phyloP scores from a whole-genome alignment of 2,888 invertebrate genomes.

The Apamea monoglypha region DNA sequence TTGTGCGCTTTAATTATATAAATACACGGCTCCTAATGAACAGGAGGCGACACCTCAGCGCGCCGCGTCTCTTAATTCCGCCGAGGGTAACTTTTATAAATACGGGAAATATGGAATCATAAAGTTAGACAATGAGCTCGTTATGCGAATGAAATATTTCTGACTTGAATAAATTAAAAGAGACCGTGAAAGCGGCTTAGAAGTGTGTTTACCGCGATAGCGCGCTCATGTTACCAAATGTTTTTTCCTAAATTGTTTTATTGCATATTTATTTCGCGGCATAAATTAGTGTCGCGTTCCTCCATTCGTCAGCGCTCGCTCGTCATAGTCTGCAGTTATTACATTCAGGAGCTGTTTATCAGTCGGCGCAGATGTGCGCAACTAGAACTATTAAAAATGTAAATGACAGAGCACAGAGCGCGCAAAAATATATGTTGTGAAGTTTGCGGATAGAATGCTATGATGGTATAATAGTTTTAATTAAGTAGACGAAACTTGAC shows the following conservation, averaged over 20 bases:
- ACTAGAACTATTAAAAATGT: slow-evolving; percentile 51
- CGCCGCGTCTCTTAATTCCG: slow-evolving; percentile 68
- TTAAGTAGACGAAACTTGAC: slow-evolving; percentile 50
- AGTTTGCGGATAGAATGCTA: slow-evolving; percentile 45
- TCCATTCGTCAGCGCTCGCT: slow-evolving; percentile 37
- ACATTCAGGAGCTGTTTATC: slow-evolving; percentile 53
- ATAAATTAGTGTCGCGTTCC: slow-evolving; percentile 35
- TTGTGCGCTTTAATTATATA: slow-evolving; percentile 76
- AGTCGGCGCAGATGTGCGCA: slow-evolving; percentile 40
- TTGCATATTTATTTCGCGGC: slow-evolving; percentile 45
- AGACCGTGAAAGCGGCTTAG: slow-evolving; percentile 64
- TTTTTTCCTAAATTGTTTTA: slow-evolving; percentile 61
- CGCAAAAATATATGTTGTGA: slow-evolving; percentile 43
- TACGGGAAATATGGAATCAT: slow-evolving; percentile 82
- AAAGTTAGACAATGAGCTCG: slow-evolving; percentile 81
- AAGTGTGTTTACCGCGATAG: slow-evolving; percentile 57
- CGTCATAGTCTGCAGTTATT: slow-evolving; percentile 51
- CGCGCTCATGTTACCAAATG: slow-evolving; percentile 32
- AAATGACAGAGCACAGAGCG: slow-evolving; percentile 25
- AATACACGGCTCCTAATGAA: slow-evolving; percentile 77
- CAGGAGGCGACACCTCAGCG: slow-evolving; percentile 75
- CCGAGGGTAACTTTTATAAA: slow-evolving; percentile 78
- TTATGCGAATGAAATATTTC: slow-evolving; percentile 79
- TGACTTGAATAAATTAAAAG: slow-evolving; percentile 78
- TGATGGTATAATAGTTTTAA: slow-evolving; percentile 56